These are phyloP conservation scores for Aselliscus stoliczkanus DNA, from an alignment of 2,797 vertebrate species.

Conservation along the genomic window DNA sequence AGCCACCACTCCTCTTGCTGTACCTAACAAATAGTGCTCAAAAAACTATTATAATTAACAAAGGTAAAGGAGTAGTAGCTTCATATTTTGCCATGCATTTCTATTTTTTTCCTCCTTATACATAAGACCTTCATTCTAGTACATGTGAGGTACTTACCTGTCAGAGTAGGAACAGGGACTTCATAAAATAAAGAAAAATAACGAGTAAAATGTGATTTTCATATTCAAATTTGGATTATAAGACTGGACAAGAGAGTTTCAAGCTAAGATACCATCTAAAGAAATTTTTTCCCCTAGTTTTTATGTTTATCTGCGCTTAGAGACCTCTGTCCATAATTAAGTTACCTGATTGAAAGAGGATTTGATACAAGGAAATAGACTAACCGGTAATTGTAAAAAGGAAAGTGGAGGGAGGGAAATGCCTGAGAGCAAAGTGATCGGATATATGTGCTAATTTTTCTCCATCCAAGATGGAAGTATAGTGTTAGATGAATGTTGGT, in stretches of 20 bases:
- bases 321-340: neutral
- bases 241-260: neutral
- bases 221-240: neutral
- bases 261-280: neutral
- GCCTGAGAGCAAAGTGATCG: neutral
- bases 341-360: neutral
- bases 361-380: neutral
- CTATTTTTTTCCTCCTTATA: neutral
- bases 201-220: neutral
- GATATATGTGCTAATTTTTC: neutral
- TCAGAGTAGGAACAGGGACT: neutral
- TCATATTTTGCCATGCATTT: neutral
- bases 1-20: neutral
- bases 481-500: neutral
- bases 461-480: neutral
- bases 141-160: neutral
- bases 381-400: neutral
- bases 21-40: neutral
- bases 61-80: neutral
- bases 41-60: neutral
- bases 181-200: neutral
- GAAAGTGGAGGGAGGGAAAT: neutral
- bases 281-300: neutral
- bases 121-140: neutral
- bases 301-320: neutral